Evolutionary conservation across 2,113 vertebrate species (phyloP), one percentile per base, ranked within the genome.

Genomic region (Pangasianodon hypophthalmus): DNA sequence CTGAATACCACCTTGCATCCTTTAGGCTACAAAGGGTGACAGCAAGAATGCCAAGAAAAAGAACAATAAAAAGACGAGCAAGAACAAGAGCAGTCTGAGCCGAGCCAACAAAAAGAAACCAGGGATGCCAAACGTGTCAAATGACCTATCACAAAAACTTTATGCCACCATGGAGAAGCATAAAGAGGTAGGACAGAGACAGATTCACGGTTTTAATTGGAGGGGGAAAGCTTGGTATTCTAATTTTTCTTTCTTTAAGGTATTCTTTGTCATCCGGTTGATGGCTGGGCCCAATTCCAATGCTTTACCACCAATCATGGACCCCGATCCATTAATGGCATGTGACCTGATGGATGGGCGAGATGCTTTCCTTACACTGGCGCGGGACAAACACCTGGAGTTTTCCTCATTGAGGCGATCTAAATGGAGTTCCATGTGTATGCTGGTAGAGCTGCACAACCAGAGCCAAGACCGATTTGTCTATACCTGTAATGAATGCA

Each of bases 21-120:
- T 91, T 8, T 90, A 99, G 98, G 98, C 97, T 88, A 97, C 97
- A 89, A 99, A 99, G 90, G 97, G 98, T 91, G 98, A 99, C 93
- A 99, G 98, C 94, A 99, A 99, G 95, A 99, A 98, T 90, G 98
- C 97, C 93, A 99, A 99, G 95, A 99, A 99, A 96, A 99, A 99
- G 95, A 99, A 99, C 93, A 99, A 98, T 89, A 99, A 99, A 95
- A 99, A 99, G 96, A 99, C 98, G 0, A 99, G 98, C 93, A 99
- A 99, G 95, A 99, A 99, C 94, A 99, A 99, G 94, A 99, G 98
- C 96, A 99, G 98, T 91, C 94, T 99, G 94, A 99, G 98, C 92
- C 96, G 98, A 93, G 97, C 97, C 91, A 99, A 97, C 94, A 99
- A 99, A 96, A 99, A 99, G 95, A 99, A 99, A 93, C 97, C 98